Evolutionary conservation across 1,140 invertebrate species (phyloP).

Genomic region (Brachionus rotundiformis): DNA sequence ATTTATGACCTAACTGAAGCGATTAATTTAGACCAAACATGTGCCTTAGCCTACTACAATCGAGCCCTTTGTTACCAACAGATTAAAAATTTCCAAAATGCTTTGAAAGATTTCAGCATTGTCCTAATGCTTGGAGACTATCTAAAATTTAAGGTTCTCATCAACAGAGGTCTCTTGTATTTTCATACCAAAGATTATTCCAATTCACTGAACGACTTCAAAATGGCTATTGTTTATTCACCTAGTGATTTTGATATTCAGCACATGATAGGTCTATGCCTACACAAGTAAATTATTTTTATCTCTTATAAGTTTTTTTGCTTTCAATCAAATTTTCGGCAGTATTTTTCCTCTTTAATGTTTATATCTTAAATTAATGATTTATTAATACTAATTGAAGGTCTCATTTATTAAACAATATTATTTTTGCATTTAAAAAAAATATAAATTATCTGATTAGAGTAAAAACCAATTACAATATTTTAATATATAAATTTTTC

Average conservation of each 20-base stretch:
- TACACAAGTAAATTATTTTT: constrained; percentile 59
- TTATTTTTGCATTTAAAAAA: no score
- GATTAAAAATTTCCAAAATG: constrained; percentile 54
- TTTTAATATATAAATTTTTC: no score
- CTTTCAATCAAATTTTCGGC: no score
- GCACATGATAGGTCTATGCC: constrained; percentile 62
- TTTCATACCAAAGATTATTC: constrained; percentile 59
- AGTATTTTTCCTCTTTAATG: no score
- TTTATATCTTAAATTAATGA: no score
- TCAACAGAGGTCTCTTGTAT: constrained; percentile 63
- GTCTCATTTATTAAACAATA: no score
- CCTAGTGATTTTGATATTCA: constrained; percentile 59
- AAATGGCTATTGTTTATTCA: constrained; percentile 58
- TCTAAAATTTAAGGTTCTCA: constrained; percentile 56
- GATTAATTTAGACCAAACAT: constrained; percentile 60
- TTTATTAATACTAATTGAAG: no score
- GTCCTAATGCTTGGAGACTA: constrained; percentile 60
- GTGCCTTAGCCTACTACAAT: constrained; percentile 63
- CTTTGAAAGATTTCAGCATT: constrained; percentile 63
- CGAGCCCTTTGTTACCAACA: constrained; percentile 62
- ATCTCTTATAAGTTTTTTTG: neutral
- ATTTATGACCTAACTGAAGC: constrained; percentile 62
- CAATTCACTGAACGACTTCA: constrained; percentile 63
- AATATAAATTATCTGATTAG: no score
- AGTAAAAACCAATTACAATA: no score